Conservation (phyloP, 2,113 vertebrate species). For the Anguilla japonica region DNA sequence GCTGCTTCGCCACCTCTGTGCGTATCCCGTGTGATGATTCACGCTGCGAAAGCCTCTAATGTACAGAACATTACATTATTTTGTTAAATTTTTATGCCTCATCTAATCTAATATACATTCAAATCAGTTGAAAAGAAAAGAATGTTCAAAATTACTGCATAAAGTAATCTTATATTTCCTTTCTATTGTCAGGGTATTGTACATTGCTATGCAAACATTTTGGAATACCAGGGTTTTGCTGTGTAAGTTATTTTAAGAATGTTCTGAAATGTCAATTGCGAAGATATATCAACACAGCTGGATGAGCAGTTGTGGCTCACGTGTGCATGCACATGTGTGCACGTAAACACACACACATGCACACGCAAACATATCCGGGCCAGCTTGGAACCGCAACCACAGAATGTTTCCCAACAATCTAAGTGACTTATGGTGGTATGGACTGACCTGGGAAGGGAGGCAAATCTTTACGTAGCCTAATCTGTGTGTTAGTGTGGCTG, state of each 20-base stretch:
- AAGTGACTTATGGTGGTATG: neutral
- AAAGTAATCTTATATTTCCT: too few species aligned
- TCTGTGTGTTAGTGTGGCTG: slow-evolving; percentile 31
- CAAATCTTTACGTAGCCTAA: neutral
- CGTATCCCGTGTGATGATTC: neutral
- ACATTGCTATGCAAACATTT: too few species aligned
- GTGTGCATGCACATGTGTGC: neutral
- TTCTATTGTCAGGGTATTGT: too few species aligned
- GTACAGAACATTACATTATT: neutral
- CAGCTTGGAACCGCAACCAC: neutral
- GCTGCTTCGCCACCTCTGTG: neutral
- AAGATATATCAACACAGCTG: too few species aligned
- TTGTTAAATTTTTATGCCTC: too few species aligned
- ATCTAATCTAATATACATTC: too few species aligned
- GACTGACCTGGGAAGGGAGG: neutral
- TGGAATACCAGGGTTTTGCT: too few species aligned
- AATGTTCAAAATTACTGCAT: too few species aligned
- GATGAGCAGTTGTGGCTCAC: too few species aligned
- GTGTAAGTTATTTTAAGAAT: too few species aligned
- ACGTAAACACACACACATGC: neutral
- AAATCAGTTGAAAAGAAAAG: too few species aligned
- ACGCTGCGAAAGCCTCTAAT: neutral
- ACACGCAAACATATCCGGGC: neutral
- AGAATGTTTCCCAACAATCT: neutral
- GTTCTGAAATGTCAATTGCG: too few species aligned